Base-by-base conservation (phyloP, 2,113 vertebrate genomes). In the Carlito syrichta region DNA sequence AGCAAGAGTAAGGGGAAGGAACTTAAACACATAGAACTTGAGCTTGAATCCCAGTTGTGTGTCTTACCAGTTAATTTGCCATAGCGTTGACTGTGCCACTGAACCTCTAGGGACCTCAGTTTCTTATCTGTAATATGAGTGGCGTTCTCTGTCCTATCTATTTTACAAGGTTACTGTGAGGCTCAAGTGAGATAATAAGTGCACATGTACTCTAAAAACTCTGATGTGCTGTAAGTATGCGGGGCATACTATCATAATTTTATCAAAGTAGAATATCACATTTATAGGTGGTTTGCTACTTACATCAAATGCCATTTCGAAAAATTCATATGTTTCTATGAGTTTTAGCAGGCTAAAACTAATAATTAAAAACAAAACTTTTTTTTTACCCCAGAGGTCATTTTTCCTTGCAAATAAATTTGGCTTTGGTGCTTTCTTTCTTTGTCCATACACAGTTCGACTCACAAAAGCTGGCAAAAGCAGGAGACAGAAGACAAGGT, bases 311-410 rank as follows among this genome's bases (percentile, higher is more conserved):
- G 52, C 38, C 74, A 63, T 38, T 91, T 68, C 58, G 62, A 94
- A 97, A 91, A 84, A 43, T 62, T 62, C 54, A 16, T 20, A 1
- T 54, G 89, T n/a, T n/a, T n/a, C n/a, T n/a, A 63, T 62, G 5
- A 66, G 50, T 82, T 88, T 74, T 94, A 95, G 74, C 0, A 40
- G 6, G 48, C 22, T 89, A 94, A 63, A 23, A 96, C 10, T 89
- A 97, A 95, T 89, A 30, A 94, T 76, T 92, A 79, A 86, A 94
- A 97, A 96, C 32, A 85, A 76, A 79, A 90, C 52, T 85, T 97
- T 86, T 85, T 50, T 87, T 98, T 98, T 98, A 99, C 99, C 99
- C 78, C 98, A 98, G 83, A 79, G 86, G 96, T 96, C 97, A 50
- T 98, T 95, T 87, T 97, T 98, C 58, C 96, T 96, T 82, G 97